Evolutionary conservation across 2,888 invertebrate species (phyloP).

Genomic region (Stictocephala bisonia): DNA sequence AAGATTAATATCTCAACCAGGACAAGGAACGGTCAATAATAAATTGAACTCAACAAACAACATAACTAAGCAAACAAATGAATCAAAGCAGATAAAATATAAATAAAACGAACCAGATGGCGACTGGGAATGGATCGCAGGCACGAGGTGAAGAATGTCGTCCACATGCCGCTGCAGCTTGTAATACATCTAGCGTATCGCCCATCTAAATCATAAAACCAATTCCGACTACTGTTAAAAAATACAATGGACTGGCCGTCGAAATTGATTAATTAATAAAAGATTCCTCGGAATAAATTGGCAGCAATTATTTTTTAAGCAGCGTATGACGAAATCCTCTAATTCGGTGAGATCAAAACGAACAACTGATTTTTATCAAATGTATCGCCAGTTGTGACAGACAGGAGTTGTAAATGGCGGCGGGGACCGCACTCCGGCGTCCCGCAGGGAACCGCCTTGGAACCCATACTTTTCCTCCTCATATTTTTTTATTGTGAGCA

Average conservation of each 20-base stretch:
- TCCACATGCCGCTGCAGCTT: constrained; percentile 7
- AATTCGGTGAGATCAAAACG: not conserved
- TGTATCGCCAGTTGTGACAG: no score
- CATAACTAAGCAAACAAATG: no score
- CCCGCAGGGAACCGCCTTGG: constrained; percentile 20
- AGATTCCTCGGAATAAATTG: not conserved
- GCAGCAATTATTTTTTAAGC: not conserved
- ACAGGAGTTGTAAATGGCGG: not conserved
- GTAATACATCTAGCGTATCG: constrained; percentile 21
- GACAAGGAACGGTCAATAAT: no score
- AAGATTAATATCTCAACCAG: no score
- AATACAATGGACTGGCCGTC: not conserved
- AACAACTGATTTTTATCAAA: not conserved
- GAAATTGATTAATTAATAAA: not conserved
- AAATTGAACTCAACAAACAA: no score
- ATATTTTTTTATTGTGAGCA: constrained; percentile 29
- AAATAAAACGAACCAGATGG: no score
- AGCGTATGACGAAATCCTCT: not conserved
- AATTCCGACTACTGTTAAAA: constrained; percentile 14
- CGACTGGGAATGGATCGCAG: not conserved
- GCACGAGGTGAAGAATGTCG: constrained; percentile 12
- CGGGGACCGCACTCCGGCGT: not conserved
- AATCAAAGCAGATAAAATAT: no score
- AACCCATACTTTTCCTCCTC: constrained; percentile 31
- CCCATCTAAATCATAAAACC: constrained; percentile 23